Conservation (phyloP, 2,797 vertebrate genomes). For the Takifugu rubripes region DNA sequence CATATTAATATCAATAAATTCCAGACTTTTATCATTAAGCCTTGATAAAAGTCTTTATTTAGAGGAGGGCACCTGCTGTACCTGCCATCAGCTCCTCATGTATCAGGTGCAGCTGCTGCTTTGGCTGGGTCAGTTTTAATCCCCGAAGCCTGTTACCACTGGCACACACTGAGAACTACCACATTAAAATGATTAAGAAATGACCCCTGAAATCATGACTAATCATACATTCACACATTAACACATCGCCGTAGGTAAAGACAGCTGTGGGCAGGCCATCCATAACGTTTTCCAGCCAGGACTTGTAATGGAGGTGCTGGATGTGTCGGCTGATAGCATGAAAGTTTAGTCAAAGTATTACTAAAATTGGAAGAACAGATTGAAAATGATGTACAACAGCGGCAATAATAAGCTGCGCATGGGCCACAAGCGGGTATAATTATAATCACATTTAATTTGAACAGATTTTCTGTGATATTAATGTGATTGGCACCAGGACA, state of each 20-base stretch:
- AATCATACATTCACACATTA: constrained; percentile 41
- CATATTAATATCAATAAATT: neutral
- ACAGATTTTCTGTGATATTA: too few species aligned
- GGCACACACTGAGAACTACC: constrained; percentile 53
- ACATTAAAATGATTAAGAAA: constrained; percentile 61
- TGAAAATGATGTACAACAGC: neutral
- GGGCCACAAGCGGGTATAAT: too few species aligned
- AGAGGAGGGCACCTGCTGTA: constrained; percentile 62
- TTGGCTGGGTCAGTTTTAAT: constrained; percentile 52
- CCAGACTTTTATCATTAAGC: constrained; percentile 26
- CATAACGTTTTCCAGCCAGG: too few species aligned
- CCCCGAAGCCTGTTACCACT: constrained; percentile 47
- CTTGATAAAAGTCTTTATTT: constrained; percentile 52
- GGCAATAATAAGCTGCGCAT: constrained; percentile 30
- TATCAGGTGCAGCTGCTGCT: constrained; percentile 55
- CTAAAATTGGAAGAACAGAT: too few species aligned
- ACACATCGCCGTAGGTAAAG: constrained; percentile 23
- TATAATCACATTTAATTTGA: too few species aligned
- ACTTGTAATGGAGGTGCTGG: too few species aligned
- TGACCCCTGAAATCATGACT: constrained; percentile 51
- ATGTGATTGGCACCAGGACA: too few species aligned
- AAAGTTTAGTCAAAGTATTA: too few species aligned
- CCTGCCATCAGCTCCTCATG: constrained; percentile 66
- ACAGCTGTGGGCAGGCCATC: too few species aligned
- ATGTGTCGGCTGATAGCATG: too few species aligned